Evolutionary conservation across 1,140 invertebrate genomes (phyloP).

Genomic region (Eumaeus atala): DNA sequence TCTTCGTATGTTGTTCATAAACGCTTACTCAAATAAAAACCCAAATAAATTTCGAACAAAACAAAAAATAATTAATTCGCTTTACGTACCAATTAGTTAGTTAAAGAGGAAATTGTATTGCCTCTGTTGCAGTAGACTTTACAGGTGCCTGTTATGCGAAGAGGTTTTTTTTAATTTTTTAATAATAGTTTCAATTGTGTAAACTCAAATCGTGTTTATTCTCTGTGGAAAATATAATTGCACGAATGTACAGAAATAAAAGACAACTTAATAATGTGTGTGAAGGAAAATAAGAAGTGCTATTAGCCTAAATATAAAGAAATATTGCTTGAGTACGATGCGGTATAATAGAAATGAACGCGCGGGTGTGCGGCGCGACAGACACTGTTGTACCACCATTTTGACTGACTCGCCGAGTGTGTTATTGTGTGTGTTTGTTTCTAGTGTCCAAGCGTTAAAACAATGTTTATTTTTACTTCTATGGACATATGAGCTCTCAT

Average conservation of each 20-base stretch:
- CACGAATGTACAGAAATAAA: constrained; percentile 6
- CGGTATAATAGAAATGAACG: background rate
- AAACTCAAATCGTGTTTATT: constrained; percentile 9
- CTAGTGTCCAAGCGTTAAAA: background rate
- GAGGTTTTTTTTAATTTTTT: constrained; percentile 9
- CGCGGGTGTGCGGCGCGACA: constrained; percentile 2
- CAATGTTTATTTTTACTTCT: no score
- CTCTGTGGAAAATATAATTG: constrained; percentile 1
- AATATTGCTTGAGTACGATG: constrained; percentile 2
- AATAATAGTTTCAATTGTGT: constrained; percentile 1
- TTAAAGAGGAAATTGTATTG: constrained; percentile 8
- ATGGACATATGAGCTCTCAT: no score
- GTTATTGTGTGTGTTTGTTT: no score
- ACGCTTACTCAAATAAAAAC: background rate
- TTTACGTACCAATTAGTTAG: constrained; percentile 3
- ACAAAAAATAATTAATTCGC: constrained; percentile 4
- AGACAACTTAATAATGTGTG: background rate
- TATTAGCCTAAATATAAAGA: constrained; percentile 11
- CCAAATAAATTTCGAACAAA: constrained; percentile 1
- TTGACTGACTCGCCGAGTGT: no score
- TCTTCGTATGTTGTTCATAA: background rate
- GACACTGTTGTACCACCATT: constrained; percentile 1
- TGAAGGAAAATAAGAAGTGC: background rate
- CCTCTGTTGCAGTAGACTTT: no score
- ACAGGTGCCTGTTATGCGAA: background rate